phyloP scores from a whole-genome alignment of 2,797 vertebrate genomes.

The Erethizon dorsatum region DNA sequence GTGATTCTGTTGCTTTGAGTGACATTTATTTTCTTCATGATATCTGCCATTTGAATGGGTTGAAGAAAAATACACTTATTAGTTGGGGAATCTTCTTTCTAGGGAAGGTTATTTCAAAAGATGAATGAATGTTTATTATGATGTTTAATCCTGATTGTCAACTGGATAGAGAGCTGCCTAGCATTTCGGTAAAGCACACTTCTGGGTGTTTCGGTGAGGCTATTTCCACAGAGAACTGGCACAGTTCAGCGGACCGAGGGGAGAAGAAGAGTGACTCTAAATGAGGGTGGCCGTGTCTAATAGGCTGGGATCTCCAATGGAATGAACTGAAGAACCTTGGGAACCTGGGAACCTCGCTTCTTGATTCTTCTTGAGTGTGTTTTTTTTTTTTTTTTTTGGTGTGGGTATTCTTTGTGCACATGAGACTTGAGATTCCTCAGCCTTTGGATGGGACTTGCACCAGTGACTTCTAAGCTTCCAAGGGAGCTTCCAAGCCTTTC shows the following conservation, averaged over 20 bases:
- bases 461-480: not conserved
- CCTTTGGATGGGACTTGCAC: not conserved
- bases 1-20: not conserved
- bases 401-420: not conserved
- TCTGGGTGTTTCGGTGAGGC: not conserved
- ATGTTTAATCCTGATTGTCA: not conserved
- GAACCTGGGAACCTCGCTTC: not conserved
- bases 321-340: not conserved
- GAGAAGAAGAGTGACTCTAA: not conserved
- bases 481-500: not conserved
- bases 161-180: not conserved
- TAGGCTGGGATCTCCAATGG: not conserved
- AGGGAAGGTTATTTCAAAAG: slow-evolving; percentile 36
- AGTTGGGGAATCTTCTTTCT: not conserved
- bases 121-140: slow-evolving; percentile 19
- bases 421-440: not conserved
- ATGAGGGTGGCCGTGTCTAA: not conserved
- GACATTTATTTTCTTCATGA: not conserved
- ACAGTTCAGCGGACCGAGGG: too few species aligned
- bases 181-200: too few species aligned
- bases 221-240: not conserved
- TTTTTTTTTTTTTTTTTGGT: too few species aligned
- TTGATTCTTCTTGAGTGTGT: not conserved
- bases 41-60: slow-evolving; percentile 22
- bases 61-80: slow-evolving; percentile 9